Evolutionary conservation across 2,797 vertebrate genomes (phyloP), one percentile per base, ranked within the genome.

Genomic region (Rhinophrynus dorsalis): DNA sequence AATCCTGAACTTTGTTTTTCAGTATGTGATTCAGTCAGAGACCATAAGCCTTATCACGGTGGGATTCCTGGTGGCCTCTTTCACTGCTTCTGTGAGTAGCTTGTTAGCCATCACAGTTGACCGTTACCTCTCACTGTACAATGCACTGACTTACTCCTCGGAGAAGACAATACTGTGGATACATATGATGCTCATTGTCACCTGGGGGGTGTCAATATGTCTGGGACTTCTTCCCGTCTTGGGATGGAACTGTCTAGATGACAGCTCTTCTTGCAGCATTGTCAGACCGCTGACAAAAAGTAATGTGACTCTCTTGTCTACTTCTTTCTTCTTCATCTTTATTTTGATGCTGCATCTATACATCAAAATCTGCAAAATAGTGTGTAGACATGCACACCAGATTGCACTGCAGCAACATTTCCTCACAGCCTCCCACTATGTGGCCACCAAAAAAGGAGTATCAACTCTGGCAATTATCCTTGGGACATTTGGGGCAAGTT

Each of bases 371-470:
- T 99, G 97, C 84, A 95, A 98, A 83, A 96, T 99, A 1, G 94
- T 99, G 72, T 97, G 96, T 77, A 92, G 84, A 75, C 97, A 99
- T 51, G 97, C 97, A 26, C 97, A 99, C 76, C 96, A 99, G 87
- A 99, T 99, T 5, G 97, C 97, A 1, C 91, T 99, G 15, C 97
- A 99, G 85, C 96, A 97, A 77, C 97, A 99, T 83, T 98, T 98
- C 79, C 92, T 99, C 50, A 90, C 93, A 64, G 93, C 95, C 0
- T 94, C 97, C 0, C 96, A 98, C 78, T 96, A 97, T 0, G 92
- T 96, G 0, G 93, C 96, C 82, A 97, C 96, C 48, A 94, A 96
- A 81, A 99, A 98, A 55, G 97, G 97, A 0, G 92, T 98, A 58
- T 96, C 95, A 18, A 99, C 95, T 3, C 82, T 99, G n/a, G 95